These are phyloP conservation scores for Thalpophila matura DNA, from an alignment of 2,888 invertebrate species.

Conservation along the genomic window DNA sequence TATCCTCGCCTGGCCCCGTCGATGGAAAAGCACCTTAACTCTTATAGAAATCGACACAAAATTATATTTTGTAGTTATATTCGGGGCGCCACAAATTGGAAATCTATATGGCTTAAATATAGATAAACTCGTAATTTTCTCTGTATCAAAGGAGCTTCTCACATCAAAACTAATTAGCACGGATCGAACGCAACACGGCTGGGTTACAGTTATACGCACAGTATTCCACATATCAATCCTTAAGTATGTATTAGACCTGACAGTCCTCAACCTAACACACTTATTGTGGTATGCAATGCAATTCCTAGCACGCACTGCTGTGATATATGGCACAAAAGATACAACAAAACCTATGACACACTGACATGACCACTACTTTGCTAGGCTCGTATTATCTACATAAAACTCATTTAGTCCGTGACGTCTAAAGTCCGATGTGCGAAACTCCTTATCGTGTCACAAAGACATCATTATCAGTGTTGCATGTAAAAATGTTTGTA, in stretches of 20 bases:
- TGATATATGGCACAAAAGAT: constrained; percentile 4
- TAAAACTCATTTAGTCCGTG: constrained; percentile 14
- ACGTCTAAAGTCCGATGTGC: constrained; percentile 10
- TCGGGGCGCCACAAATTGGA: neutral
- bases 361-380: neutral
- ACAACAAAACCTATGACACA: constrained; percentile 17
- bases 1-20: no score
- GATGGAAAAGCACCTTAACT: no score
- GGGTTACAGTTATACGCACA: constrained; percentile 32
- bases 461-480: constrained; percentile 12
- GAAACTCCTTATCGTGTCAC: constrained; percentile 24
- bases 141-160: neutral
- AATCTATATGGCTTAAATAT: constrained; percentile 1
- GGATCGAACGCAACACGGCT: constrained; percentile 6
- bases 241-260: constrained; percentile 5
- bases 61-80: no score
- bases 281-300: constrained; percentile 19
- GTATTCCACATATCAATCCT: constrained; percentile 16
- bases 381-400: constrained; percentile 9
- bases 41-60: no score
- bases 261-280: constrained; percentile 34
- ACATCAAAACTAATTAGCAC: constrained; percentile 16
- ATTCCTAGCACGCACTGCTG: neutral
- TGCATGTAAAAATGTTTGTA: constrained; percentile 14
- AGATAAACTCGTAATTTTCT: constrained; percentile 7